Percentiles rank a stretch among this genome's conserved stretches.
Conservation (phyloP, 1,140 invertebrate genomes). For the Whitmania pigra region DNA sequence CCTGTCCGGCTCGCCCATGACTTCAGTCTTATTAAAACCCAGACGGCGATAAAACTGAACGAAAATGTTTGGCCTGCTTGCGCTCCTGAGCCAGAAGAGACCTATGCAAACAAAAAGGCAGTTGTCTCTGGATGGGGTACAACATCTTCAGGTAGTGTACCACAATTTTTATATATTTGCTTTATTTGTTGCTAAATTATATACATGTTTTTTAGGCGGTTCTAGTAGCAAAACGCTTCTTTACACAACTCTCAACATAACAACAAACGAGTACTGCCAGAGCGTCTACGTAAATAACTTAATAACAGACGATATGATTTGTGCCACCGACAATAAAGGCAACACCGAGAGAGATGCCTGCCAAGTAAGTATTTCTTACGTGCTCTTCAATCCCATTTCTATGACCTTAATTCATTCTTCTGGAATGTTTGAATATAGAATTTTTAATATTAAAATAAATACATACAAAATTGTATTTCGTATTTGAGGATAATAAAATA, state of each 20-base stretch:
- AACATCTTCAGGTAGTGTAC: background rate
- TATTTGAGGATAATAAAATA: background rate
- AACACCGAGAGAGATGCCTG: conserved; percentile 29
- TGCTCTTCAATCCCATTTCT: background rate
- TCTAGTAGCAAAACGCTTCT: background rate
- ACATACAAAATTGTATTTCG: background rate
- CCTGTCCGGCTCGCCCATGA: background rate
- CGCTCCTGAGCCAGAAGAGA: background rate
- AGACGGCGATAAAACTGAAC: background rate
- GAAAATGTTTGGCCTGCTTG: conserved; percentile 10
- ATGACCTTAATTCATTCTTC: background rate
- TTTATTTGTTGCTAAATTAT: background rate
- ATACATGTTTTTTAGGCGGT: background rate
- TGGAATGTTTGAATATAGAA: background rate
- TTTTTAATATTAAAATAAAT: background rate
- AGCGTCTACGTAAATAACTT: conserved; percentile 26
- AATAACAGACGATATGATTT: conserved; percentile 36
- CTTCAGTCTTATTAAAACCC: background rate
- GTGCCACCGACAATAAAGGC: conserved; percentile 43
- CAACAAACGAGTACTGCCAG: conserved; percentile 3
- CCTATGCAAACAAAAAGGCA: background rate
- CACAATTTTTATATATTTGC: background rate
- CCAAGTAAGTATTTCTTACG: conserved; percentile 3
- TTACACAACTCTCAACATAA: conserved; percentile 14
- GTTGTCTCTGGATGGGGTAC: background rate